Evolutionary conservation across 1,140 invertebrate genomes (phyloP), one percentile per base, ranked within the genome.

Genomic region (Drosophila tropicalis): DNA sequence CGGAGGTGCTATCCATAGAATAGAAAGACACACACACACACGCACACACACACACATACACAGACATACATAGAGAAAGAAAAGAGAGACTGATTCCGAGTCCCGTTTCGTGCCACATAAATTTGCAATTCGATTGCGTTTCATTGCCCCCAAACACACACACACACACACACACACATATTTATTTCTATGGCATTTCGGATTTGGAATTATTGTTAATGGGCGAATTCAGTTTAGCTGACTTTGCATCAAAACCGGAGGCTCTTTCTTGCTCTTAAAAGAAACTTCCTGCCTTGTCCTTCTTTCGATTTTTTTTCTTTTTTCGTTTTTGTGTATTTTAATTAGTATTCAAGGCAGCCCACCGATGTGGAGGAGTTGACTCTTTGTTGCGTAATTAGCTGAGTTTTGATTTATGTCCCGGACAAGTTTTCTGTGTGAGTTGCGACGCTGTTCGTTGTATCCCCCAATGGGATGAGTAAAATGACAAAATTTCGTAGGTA

Each of bases 371-470:
- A 76, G 65, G 55, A 73, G 69, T 67, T 73, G 77, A 67, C 80
- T 89, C 80, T 89, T 89, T 89, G 84, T 90, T 89, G 85, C 84
- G 84, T 89, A 89, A 89, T 89, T 89, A 89, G 84, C 80, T 89
- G 84, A 89, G 80, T 89, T 89, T 89, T 89, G 84, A 89, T 89
- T 89, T 89, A 89, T 89, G 80, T 81, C 80, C 65, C 34, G 62
- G 75, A 63, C 64, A 64, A 70, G 56, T 76, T 69, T 63, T 72
- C 70, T 51, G 17, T 51, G 44, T 51, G 44, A 51, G 44, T 51
- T 51, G 44, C 17, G 44, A 51, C 44, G 9, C 44, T n/a, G 6
- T 19, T 7, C 44, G 6, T 6, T 9, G 1, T 19, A 15, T 19
- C 7, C 9, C 44, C 44, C 44, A 39, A 39, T 39, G 36, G 36